A percentile compares a stretch with the other conserved stretches of the same genome.
Conservation (phyloP, 1,140 invertebrate genomes). For the Bombus breviceps region DNA sequence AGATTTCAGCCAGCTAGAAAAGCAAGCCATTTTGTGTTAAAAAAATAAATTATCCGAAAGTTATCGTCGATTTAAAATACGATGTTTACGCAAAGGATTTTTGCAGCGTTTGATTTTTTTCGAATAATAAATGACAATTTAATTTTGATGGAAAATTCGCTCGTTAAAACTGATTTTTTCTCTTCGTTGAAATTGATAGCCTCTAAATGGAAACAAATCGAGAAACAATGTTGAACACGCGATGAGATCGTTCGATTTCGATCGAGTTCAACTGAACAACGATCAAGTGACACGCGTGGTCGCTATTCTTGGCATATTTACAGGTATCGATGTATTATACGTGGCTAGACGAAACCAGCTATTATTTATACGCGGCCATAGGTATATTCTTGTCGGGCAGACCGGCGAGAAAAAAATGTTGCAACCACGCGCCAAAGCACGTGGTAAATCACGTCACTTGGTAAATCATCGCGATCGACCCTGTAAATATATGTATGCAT, state of each 20-base stretch:
- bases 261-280: constrained; percentile 55
- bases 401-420: constrained; percentile 38
- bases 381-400: constrained; percentile 45
- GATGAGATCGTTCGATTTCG: constrained; percentile 40
- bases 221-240: background rate
- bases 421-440: constrained; percentile 60
- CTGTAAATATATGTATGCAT: background rate
- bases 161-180: background rate
- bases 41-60: background rate
- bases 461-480: background rate
- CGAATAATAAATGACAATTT: background rate
- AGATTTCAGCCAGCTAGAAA: background rate
- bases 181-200: background rate
- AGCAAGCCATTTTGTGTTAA: background rate
- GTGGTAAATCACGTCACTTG: constrained; percentile 43
- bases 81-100: background rate
- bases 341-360: constrained; percentile 35
- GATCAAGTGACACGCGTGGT: constrained; percentile 65
- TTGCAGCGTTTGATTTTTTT: background rate
- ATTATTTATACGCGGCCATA: constrained; percentile 24
- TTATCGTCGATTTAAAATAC: background rate
- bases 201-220: background rate
- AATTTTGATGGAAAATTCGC: background rate
- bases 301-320: constrained; percentile 65
- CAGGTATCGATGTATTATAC: constrained; percentile 47